Percentiles rank a stretch among this genome's conserved stretches.
phyloP scores from a whole-genome alignment of 2,797 vertebrate species.

The Aratinga solstitialis region DNA sequence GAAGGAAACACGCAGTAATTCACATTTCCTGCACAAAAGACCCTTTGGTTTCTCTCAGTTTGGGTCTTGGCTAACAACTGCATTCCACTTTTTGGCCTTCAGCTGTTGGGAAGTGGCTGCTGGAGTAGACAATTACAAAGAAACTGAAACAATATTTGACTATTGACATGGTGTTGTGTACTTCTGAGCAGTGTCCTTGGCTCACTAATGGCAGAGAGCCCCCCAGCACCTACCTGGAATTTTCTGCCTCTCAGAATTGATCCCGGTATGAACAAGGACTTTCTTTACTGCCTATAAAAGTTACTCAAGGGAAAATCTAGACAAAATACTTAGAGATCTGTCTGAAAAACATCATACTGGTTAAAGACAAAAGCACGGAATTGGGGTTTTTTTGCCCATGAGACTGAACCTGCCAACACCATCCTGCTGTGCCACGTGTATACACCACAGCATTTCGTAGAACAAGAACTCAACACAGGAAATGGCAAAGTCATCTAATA shows the following conservation, averaged over 20 bases:
- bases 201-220: not conserved
- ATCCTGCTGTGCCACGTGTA: not conserved
- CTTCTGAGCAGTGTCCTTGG: not conserved
- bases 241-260: not conserved
- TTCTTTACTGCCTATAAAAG: not conserved
- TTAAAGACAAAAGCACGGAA: not conserved
- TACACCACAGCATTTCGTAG: not conserved
- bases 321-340: not conserved
- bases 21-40: not conserved
- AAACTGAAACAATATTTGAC: not conserved
- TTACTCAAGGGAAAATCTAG: not conserved
- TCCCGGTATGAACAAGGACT: not conserved
- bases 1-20: not conserved
- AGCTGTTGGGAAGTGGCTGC: not conserved
- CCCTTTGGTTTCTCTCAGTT: not conserved
- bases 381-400: accelerated
- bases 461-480: not conserved
- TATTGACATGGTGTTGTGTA: not conserved
- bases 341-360: not conserved
- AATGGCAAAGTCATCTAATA: not conserved
- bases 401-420: not conserved
- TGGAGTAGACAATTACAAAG: not conserved
- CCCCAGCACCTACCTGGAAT: not conserved
- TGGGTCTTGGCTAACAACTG: not conserved
- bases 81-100: not conserved